phyloP scores from a whole-genome alignment of 2,797 vertebrate species.

The Sebastiscus tertius region DNA sequence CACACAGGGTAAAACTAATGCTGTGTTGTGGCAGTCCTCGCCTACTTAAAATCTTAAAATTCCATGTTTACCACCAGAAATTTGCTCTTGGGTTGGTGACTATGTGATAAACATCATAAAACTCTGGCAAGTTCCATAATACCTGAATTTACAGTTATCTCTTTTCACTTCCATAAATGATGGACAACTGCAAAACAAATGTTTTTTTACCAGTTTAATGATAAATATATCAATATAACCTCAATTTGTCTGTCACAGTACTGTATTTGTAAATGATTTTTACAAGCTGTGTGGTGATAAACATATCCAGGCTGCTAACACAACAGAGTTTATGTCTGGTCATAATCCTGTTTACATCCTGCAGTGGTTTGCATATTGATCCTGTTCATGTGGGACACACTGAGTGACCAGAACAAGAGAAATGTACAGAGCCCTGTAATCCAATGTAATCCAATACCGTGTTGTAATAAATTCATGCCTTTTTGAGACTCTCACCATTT shows the following conservation, averaged over 20 bases:
- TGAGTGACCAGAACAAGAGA: not conserved
- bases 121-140: not conserved
- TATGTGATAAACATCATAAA: not conserved
- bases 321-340: not conserved
- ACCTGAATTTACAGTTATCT: not conserved
- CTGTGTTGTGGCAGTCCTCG: not conserved
- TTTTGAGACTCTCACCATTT: not conserved
- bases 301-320: not conserved
- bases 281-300: not conserved
- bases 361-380: not conserved
- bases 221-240: not conserved
- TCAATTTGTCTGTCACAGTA: not conserved
- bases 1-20: not conserved
- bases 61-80: not conserved
- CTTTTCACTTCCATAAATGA: not conserved
- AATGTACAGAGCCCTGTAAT: not conserved
- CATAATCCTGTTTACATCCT: conserved; percentile 16
- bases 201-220: not conserved
- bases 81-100: not conserved
- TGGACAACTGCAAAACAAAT: not conserved
- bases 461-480: not conserved
- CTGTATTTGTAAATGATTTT: not conserved
- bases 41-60: not conserved
- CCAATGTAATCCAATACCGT: not conserved
- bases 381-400: not conserved